Conservation (phyloP, 2,113 vertebrate genomes). For the Chloebia gouldiae region DNA sequence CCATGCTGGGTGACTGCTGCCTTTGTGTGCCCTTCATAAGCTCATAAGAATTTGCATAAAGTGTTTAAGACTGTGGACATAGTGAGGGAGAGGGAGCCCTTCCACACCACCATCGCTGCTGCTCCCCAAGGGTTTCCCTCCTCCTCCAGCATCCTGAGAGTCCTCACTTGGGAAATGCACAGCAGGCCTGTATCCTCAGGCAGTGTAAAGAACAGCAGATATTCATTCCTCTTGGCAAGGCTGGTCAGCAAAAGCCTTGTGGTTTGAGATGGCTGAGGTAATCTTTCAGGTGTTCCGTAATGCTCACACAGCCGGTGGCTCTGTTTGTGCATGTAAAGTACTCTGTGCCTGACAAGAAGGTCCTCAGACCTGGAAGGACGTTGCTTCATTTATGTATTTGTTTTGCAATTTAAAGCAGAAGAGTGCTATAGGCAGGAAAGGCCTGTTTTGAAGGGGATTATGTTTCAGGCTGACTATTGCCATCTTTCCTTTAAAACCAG, state of each 20-base stretch:
- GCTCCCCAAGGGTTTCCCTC: neutral
- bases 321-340: neutral
- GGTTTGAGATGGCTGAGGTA: neutral
- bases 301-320: neutral
- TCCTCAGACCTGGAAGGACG: neutral
- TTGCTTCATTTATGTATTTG: neutral
- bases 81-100: neutral
- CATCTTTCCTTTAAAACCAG: neutral
- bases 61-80: neutral
- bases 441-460: neutral
- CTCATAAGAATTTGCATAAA: neutral
- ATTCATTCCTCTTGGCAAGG: neutral
- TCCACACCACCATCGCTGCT: neutral
- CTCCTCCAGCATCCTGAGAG: neutral
- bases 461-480: neutral
- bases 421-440: neutral
- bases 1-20: neutral
- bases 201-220: neutral
- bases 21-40: neutral
- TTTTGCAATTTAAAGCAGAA: conserved; percentile 9
- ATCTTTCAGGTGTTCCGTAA: neutral
- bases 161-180: neutral
- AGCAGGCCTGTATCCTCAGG: neutral
- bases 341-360: neutral
- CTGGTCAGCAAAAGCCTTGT: neutral